Percentiles rank a stretch among this genome's conserved stretches.
Conservation (phyloP, 2,113 vertebrate species). For the Galeopterus variegatus region DNA sequence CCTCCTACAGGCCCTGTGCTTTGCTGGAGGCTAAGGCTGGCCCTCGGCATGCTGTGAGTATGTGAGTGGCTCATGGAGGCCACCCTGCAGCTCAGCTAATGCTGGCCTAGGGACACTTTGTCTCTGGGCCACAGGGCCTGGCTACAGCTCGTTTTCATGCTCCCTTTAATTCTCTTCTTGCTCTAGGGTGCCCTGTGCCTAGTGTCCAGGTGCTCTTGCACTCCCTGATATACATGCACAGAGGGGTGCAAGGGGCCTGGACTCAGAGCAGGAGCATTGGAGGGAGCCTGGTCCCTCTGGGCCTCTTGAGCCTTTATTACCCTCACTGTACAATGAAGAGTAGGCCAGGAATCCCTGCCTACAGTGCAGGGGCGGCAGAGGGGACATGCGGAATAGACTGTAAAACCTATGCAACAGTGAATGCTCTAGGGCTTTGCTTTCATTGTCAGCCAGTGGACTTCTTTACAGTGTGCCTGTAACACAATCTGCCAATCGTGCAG, state of each 20-base stretch:
- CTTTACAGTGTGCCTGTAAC: background rate
- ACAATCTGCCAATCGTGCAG: no score
- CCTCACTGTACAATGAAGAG: background rate
- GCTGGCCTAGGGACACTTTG: background rate
- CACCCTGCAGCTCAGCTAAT: background rate
- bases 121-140: background rate
- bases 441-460: background rate
- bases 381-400: background rate
- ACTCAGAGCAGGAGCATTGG: background rate
- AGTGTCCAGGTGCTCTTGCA: fast-evolving
- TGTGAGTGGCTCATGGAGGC: fast-evolving
- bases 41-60: background rate
- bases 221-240: background rate
- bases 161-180: background rate
- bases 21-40: background rate
- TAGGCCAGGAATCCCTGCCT: background rate
- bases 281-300: background rate
- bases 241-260: background rate
- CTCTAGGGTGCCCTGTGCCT: fast-evolving
- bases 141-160: background rate
- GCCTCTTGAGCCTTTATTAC: background rate
- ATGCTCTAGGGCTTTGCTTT: background rate
- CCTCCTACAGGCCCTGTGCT: background rate
- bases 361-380: background rate
- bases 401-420: fast-evolving